A percentile compares a stretch with the other conserved stretches of the same genome.
These are phyloP conservation scores for Gadopsis marmoratus DNA, from an alignment of 2,797 vertebrate species.

Conservation along the genomic window DNA sequence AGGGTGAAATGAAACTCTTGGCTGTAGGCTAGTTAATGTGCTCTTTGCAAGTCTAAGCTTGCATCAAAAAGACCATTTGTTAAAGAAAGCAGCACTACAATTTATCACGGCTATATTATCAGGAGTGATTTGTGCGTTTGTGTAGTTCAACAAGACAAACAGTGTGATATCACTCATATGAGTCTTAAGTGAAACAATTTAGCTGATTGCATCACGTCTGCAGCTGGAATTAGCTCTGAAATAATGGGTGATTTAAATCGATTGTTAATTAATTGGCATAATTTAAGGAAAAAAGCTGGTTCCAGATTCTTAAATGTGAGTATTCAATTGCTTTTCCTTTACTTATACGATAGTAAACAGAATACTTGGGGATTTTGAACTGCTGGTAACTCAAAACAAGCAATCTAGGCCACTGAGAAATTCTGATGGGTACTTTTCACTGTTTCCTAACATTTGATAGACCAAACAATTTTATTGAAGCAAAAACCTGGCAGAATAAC, in stretches of 20 bases:
- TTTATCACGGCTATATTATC: no score
- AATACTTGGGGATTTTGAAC: background rate
- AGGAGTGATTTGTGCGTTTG: no score
- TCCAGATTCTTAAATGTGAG: background rate
- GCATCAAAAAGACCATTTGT: no score
- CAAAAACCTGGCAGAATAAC: background rate
- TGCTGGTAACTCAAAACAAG: background rate
- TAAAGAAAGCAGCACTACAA: no score
- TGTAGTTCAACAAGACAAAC: no score
- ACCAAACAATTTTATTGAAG: background rate
- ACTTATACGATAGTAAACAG: background rate
- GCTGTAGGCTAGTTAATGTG: no score
- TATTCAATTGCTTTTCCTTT: background rate
- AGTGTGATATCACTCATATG: no score
- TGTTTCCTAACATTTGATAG: background rate
- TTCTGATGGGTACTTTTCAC: background rate
- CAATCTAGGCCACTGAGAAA: background rate
- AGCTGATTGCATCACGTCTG: background rate
- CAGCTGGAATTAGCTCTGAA: background rate
- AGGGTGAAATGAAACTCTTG: no score
- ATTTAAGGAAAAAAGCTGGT: background rate
- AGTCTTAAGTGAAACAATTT: background rate
- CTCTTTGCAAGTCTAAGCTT: no score
- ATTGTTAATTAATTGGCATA: background rate
- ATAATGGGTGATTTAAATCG: background rate